Evolutionary conservation across 2,888 invertebrate genomes (phyloP), one percentile per base, ranked within the genome.

Genomic region (Drosophila rellima): DNA sequence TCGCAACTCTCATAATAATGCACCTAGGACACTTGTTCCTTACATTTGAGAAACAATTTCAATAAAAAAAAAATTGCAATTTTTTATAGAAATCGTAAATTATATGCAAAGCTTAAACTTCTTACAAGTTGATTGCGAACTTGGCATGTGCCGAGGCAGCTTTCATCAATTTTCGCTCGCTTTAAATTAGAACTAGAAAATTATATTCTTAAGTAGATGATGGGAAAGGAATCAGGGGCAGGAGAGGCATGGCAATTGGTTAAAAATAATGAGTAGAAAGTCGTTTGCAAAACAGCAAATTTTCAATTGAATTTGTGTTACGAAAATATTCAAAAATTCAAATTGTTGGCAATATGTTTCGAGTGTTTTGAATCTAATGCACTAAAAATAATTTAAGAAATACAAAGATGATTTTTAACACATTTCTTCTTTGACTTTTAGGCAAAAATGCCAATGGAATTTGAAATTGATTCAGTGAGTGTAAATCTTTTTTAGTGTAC

Each of bases 291-390:
- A 72, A 35, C 48, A 40, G 40, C 15, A 20, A 23, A 47, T 37
- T 37, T 59, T n/a, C 67, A 47, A 66, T 62, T 55, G 62, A 20
- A 57, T 62, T 70, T 20, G 8, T 35, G 29, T 48, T 56, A 23
- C 40, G 39, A 52, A 56, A 56, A 56, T 45, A 54, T 55, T 55
- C 50, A 57, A 44, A 56, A 39, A 54, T 56, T 55, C 54, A 55
- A 66, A 71, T 70, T 75, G 45, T 57, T 61, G 44, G 37, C 62
- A 63, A 69, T 63, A 69, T 72, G 56, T 40, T 47, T 39, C 5
- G 40, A 5, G 20, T 59, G 29, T 11, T 48, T 48, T 29, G 18
- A 35, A 39, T 52, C 18, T 3, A n/a, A 4, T 29, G n/a, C 60
- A 60, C 51, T 51, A 13, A 6, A 8, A 20, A 6, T 50, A 50